phyloP scores from a whole-genome alignment of 2,797 vertebrate genomes.

The Octomys mimax region DNA sequence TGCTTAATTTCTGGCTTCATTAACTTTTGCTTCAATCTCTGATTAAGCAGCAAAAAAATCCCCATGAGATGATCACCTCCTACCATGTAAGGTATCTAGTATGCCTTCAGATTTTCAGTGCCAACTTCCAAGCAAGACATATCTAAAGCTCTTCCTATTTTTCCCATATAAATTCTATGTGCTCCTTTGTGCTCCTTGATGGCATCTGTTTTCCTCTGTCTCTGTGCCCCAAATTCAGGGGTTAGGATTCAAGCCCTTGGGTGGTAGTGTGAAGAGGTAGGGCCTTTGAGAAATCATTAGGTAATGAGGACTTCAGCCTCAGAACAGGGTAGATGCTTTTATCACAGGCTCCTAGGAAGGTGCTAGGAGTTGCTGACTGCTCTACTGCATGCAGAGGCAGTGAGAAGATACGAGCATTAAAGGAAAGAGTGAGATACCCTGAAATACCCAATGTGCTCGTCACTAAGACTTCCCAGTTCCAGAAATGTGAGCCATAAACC shows the following conservation, averaged over 20 bases:
- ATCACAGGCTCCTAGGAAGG: not conserved
- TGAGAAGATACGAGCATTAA: not conserved
- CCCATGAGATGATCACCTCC: not conserved
- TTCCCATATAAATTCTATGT: not conserved
- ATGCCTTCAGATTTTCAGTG: not conserved
- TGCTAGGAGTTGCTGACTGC: not conserved
- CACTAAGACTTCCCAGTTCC: not conserved
- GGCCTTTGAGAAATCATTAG: not conserved
- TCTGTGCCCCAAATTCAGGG: not conserved
- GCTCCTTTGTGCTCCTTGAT: not conserved
- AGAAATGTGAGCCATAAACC: not conserved
- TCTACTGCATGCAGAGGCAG: too few species aligned
- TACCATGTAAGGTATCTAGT: not conserved
- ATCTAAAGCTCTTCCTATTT: not conserved
- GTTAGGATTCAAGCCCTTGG: not conserved
- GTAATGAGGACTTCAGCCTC: not conserved
- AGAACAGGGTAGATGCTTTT: not conserved
- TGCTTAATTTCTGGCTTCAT: not conserved
- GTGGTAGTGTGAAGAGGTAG: not conserved
- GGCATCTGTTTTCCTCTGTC: too few species aligned
- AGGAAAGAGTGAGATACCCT: not conserved
- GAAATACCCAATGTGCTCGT: not conserved
- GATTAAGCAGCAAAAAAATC: not conserved
- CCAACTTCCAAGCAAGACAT: not conserved
- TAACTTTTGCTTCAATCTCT: not conserved